Evolutionary conservation across 2,888 invertebrate genomes (phyloP).

Genomic region (Hylaea fasciaria): DNA sequence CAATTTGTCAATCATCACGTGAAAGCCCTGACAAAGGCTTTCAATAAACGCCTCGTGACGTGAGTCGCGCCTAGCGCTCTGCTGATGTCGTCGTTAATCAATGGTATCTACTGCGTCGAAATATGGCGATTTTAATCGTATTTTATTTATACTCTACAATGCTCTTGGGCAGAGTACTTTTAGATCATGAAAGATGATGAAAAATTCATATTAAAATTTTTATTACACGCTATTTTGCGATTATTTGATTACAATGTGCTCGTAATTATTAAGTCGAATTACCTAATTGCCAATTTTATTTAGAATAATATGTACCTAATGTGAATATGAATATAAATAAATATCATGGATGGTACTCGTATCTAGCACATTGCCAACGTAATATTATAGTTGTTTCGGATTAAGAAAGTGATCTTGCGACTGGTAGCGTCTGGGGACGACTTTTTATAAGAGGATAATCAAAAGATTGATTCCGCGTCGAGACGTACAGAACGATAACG

Average conservation of each 20-base stretch:
- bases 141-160: background rate
- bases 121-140: conserved; percentile 32
- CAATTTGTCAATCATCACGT: conserved; percentile 78
- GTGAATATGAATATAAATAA: no score
- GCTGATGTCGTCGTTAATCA: conserved; percentile 36
- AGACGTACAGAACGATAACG: conserved; percentile 41
- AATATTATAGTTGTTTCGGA: conserved; percentile 28
- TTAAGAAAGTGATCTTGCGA: conserved; percentile 32
- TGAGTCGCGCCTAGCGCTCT: conserved; percentile 26
- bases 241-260: no score
- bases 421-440: conserved; percentile 38
- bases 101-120: conserved; percentile 25
- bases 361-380: no score
- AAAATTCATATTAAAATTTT: no score
- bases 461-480: conserved; percentile 42
- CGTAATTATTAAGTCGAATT: no score
- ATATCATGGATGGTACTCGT: no score
- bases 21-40: conserved; percentile 65
- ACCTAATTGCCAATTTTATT: no score
- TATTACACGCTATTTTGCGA: no score
- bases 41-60: conserved; percentile 60
- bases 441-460: conserved; percentile 45
- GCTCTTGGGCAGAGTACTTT: background rate
- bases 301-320: no score
- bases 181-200: background rate